Evolutionary conservation across 2,888 invertebrate genomes (phyloP).

Genomic region (Lagria hirta): DNA sequence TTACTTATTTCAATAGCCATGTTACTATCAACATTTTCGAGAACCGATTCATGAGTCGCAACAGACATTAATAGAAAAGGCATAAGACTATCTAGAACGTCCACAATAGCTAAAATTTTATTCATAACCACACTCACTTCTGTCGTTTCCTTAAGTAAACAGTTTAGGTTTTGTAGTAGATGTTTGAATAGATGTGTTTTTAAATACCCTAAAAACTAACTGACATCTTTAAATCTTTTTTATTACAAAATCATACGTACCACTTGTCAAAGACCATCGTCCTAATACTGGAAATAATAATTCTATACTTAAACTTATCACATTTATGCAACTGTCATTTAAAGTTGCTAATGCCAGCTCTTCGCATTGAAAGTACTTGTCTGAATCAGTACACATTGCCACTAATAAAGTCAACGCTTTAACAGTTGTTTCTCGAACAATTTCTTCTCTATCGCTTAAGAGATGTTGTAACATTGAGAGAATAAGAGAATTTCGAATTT

Average conservation of each 20-base stretch:
- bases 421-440: conserved; percentile 63
- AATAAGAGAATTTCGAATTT: conserved; percentile 67
- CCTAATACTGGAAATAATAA: conserved; percentile 65
- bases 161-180: conserved; percentile 48
- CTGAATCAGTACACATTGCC: conserved; percentile 64
- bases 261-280: conserved; percentile 60
- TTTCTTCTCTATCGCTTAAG: conserved; percentile 67
- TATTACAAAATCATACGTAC: conserved; percentile 36
- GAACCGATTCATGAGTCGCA: conserved; percentile 45
- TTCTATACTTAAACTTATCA: conserved; percentile 58
- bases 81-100: conserved; percentile 49
- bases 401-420: conserved; percentile 63
- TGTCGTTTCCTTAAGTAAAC: conserved; percentile 45
- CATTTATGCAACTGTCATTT: conserved; percentile 59
- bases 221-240: too few relatives aligned
- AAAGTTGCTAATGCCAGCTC: conserved; percentile 62
- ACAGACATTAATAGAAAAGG: conserved; percentile 53
- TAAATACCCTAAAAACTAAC: conserved; percentile 53
- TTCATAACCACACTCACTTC: conserved; percentile 42
- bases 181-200: conserved; percentile 57
- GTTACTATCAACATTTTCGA: conserved; percentile 46
- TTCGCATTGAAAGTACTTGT: conserved; percentile 65
- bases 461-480: conserved; percentile 73
- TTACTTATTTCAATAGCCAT: conserved; percentile 49
- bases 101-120: conserved; percentile 44